Base-by-base conservation (phyloP, 2,888 invertebrate genomes). In the Diarsia rubi region DNA sequence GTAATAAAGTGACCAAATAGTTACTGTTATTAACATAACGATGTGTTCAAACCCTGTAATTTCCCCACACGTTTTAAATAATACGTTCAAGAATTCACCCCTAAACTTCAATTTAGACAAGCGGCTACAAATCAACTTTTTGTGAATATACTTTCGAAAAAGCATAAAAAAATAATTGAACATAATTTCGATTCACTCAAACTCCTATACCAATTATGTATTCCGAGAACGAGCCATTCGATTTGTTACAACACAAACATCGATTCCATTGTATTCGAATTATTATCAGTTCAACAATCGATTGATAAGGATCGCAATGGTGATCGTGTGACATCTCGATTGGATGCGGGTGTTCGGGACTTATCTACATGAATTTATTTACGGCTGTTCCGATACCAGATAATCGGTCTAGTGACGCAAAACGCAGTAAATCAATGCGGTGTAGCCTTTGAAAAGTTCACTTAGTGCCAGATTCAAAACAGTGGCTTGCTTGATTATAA, bases 341-440 rank as follows among this genome's bases (percentile, higher is more conserved):
- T 91, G 90, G 91, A 93, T 93, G 93, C 93, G 93, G 93, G 93
- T 89, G 90, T 89, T 90, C 87, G 73, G 69, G 80, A 74, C 77
- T 81, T 80, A 82, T 83, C 83, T 79, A 80, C 77, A 85, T 82
- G 79, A 84, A 85, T 88, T 88, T 88, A 83, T 88, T 86, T 86
- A 81, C 75, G 75, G 49, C 44, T 78, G 69, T 73, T 69, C 64
- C 64, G 82, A 82, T 78, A 64, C 27, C 45, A 78, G 64, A 86
- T 83, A 75, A 69, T 67, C 52, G 49, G 24, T 19, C 6, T 16
- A 73, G 80, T 72, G 42, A 59, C 19, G n/a, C 27, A 3, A 44
- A 54, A n/a, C 1, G 5, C 75, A 86, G 88, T 78, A 21, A 65
- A 49, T 59, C 75, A 76, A 81, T 27, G 73, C 16, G 2, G 27